Conservation (phyloP, 2,797 vertebrate genomes). For the Carduelis carduelis region DNA sequence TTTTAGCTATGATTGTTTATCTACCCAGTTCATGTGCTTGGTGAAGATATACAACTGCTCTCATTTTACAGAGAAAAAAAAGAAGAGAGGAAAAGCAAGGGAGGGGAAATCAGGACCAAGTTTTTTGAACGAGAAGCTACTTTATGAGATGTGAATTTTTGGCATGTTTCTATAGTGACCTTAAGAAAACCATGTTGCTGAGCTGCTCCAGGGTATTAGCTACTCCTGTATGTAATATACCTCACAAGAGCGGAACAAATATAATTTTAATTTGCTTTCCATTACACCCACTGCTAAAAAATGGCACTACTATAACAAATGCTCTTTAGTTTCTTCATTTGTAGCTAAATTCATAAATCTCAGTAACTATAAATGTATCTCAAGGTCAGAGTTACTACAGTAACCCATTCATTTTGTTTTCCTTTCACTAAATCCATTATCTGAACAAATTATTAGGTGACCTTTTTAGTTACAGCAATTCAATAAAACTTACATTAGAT, state of each 20-base stretch:
- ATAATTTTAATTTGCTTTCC: background rate
- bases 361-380: conserved; percentile 46
- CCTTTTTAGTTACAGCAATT: conserved; percentile 78
- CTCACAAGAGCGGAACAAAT: background rate
- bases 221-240: background rate
- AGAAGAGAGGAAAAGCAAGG: background rate
- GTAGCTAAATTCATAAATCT: conserved; percentile 58
- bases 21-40: background rate
- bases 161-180: background rate
- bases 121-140: background rate
- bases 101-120: fast-evolving
- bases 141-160: background rate
- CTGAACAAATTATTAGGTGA: conserved; percentile 78
- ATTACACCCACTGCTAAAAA: background rate
- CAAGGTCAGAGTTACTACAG: conserved; percentile 72
- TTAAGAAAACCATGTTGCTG: background rate
- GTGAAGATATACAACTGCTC: background rate
- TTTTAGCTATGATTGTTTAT: background rate
- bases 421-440: conserved; percentile 75
- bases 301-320: background rate
- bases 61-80: background rate
- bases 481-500: conserved; percentile 85
- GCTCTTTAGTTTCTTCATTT: conserved; percentile 44
- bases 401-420: conserved; percentile 75
- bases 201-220: background rate